Conservation (phyloP, 2,888 invertebrate genomes). For the Coenonympha glycerion region DNA sequence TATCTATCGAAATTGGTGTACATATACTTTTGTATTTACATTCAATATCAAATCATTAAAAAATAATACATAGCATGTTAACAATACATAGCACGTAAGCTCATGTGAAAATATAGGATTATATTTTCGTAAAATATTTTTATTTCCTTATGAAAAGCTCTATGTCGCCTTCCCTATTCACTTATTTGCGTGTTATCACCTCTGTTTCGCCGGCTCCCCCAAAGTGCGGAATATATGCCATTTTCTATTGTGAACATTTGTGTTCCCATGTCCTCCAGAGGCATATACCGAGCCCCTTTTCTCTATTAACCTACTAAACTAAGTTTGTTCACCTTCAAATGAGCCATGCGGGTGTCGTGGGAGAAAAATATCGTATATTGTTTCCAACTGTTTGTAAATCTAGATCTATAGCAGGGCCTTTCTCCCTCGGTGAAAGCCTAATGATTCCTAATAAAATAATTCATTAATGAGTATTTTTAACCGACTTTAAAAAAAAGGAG, state of each 20-base stretch:
- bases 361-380: conserved; percentile 12
- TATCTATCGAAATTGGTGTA: background rate
- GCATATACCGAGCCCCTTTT: conserved; percentile 31
- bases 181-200: conserved; percentile 31
- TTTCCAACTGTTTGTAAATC: background rate
- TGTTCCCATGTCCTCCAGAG: conserved; percentile 30
- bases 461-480: too few species aligned
- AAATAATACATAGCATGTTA: too few species aligned
- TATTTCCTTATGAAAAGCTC: conserved; percentile 8
- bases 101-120: background rate
- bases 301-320: conserved; percentile 35
- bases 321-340: conserved; percentile 32
- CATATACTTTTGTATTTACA: too few species aligned
- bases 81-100: background rate
- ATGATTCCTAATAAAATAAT: too few species aligned
- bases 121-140: background rate
- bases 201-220: conserved; percentile 28
- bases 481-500: too few species aligned
- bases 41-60: too few species aligned
- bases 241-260: conserved; percentile 34
- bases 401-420: too few species aligned
- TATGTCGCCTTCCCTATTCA: conserved; percentile 22
- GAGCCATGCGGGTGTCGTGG: conserved; percentile 25
- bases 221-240: conserved; percentile 31
- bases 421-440: too few species aligned